phyloP scores from a whole-genome alignment of 2,113 vertebrate genomes.

The Oenanthe oenanthe region DNA sequence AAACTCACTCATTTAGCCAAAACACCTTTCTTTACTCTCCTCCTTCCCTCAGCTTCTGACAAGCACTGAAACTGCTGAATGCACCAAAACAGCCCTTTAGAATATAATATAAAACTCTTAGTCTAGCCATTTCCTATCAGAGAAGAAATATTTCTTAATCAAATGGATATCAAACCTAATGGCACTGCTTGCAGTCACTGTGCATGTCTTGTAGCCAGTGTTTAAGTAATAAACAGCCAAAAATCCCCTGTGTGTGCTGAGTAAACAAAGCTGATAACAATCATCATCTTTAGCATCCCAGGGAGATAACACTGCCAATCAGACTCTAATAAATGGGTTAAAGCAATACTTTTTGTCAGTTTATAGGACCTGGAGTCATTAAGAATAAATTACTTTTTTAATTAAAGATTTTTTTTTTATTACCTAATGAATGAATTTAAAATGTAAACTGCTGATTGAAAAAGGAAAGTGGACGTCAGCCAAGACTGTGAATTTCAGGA shows the following conservation, averaged over 20 bases:
- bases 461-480: slow-evolving; percentile 30
- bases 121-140: background rate
- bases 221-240: background rate
- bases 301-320: background rate
- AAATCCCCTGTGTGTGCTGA: background rate
- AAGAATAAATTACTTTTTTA: slow-evolving; percentile 66
- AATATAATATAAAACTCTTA: background rate
- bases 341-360: background rate
- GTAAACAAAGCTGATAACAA: slow-evolving; percentile 19
- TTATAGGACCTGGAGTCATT: background rate
- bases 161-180: background rate
- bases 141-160: background rate
- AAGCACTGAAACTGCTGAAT: background rate
- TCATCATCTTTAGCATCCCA: background rate
- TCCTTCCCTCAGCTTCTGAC: background rate
- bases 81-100: background rate
- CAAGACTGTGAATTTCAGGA: background rate
- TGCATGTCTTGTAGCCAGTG: background rate
- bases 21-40: background rate
- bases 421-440: slow-evolving; percentile 47
- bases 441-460: slow-evolving; percentile 63
- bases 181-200: background rate
- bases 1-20: background rate
- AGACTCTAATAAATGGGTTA: slow-evolving; percentile 8
- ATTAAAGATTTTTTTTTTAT: slow-evolving; percentile 67